Base-by-base conservation (phyloP, 1,140 invertebrate species). In the Stegodyphus mimosarum region DNA sequence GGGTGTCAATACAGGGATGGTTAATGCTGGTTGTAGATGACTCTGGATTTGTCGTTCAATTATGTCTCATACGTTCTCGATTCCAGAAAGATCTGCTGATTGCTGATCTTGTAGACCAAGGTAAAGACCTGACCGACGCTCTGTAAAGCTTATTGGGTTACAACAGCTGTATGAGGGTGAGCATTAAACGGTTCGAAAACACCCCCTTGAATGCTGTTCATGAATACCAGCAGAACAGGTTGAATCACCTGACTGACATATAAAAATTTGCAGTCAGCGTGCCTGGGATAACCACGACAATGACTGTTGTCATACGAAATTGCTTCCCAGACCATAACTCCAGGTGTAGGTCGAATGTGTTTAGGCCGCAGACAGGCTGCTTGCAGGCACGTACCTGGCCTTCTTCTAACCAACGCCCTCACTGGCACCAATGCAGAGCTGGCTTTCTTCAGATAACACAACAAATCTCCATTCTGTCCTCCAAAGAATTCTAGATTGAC, bases 361-460 rank as follows among this genome's bases (percentile, higher is more conserved):
- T 15, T 67, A 67, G 64, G 17, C 64, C n/a, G 2, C 64, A 67
- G 17, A 67, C 11, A 67, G 17, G 7, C n/a, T 18, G 64, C 2
- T 67, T 67, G 10, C 64, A 66, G 6, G 64, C n/a, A n/a, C 17
- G 7, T n/a, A 11, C n/a, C 64, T 10, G n/a, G 17, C 10, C 10
- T 66, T n/a, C 7, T 17, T 66, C 64, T 66, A 17, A 66, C 7
- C 7, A 66, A 66, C 71, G 50, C 50, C 71, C 7, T 73, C 33
- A 51, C 53, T 73, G 71, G 53, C 71, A 73, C 53, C 50, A 73
- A 73, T n/a, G n/a, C n/a, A n/a, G n/a, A n/a, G n/a, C n/a, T n/a
- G 72, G 55, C 33, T n/a, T 60, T 74, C 72, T 5, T 48, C 48
- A 53, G 6, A 6, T 5, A 74, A 74, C 33, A 17, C 64, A 15